Base-by-base conservation (phyloP, 2,888 invertebrate species). In the Athalia rosae region DNA sequence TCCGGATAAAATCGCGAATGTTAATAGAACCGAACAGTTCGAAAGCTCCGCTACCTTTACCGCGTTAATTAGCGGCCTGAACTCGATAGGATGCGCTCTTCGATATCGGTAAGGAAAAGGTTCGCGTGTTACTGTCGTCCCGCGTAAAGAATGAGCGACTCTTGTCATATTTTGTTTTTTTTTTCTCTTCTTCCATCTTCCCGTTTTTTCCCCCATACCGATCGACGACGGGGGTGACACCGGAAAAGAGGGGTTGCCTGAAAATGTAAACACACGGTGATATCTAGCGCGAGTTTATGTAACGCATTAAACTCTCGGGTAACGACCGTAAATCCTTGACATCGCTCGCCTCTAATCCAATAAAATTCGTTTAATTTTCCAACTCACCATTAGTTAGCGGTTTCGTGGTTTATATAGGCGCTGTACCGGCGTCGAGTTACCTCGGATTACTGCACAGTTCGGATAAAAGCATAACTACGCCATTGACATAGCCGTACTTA, bases 351-450 rank as follows among this genome's bases (percentile, higher is more conserved):
- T 82, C 79, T 80, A 78, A 77, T 76, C 58, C 81, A 77, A 81
- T 81, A 79, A 81, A 82, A 81, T 80, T 82, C 77, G 79, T 76
- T 78, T 79, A 78, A 79, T 81, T 80, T 82, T 81, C 79, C 78
- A 77, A 66, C 79, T 74, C 69, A 73, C 77, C 80, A 80, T 81
- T 80, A 82, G 81, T 81, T 79, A 80, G 76, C 71, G 78, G 80
- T 77, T 79, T 74, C 74, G 62, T 76, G 76, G 71, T 77, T 67
- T 53, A 53, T 41, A 67, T 67, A 48, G 48, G 67, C 50, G 41
- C 50, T 48, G 67, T 28, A 28, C 28, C 1, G 28, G 2, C 28
- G 28, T 28, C 28, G 2, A 28, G 28, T 28, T 28, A 28, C 28
- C 28, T 28, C 28, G 28, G 28, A 28, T 28, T 28, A 28, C 28